A percentile compares a stretch with the other conserved stretches of the same genome.
Conservation (phyloP, 92 coral and sea anemone genomes). For the Phenganax stokvisi region DNA sequence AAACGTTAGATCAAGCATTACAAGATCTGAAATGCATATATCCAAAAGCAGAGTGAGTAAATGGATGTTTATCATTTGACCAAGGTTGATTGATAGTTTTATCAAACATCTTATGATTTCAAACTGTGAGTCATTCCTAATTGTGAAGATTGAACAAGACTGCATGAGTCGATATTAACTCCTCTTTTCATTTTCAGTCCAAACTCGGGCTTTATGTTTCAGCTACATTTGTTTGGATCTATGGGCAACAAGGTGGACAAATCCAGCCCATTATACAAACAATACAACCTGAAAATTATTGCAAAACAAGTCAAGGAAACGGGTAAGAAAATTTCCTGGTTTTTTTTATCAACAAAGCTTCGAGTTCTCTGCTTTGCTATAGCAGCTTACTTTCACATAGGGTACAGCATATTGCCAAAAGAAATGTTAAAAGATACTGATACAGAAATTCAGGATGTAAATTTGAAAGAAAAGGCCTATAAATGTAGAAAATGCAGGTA, state of each 20-base stretch:
- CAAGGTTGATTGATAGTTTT: neutral
- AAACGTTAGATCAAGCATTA: slow-evolving; percentile 61
- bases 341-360: neutral
- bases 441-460: neutral
- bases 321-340: neutral
- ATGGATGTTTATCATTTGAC: neutral
- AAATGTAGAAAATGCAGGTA: slow-evolving; percentile 96
- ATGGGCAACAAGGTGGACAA: slow-evolving; percentile 78
- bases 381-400: neutral
- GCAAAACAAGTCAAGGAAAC: slow-evolving; percentile 61
- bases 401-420: slow-evolving; percentile 3
- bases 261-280: slow-evolving; percentile 66
- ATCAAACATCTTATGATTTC: neutral
- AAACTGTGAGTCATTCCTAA: no score
- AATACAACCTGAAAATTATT: slow-evolving; percentile 73
- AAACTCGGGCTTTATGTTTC: slow-evolving; percentile 78
- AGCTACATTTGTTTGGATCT: slow-evolving; percentile 72
- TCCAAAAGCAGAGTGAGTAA: slow-evolving; percentile 64
- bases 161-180: neutral
- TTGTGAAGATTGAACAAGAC: no score
- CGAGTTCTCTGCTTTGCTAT: neutral
- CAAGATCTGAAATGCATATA: slow-evolving; percentile 48
- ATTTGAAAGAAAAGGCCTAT: slow-evolving; percentile 47
- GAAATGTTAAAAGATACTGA: neutral
- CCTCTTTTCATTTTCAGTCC: slow-evolving; percentile 53